phyloP scores from a whole-genome alignment of 2,888 invertebrate genomes.

The Papilio demoleus region DNA sequence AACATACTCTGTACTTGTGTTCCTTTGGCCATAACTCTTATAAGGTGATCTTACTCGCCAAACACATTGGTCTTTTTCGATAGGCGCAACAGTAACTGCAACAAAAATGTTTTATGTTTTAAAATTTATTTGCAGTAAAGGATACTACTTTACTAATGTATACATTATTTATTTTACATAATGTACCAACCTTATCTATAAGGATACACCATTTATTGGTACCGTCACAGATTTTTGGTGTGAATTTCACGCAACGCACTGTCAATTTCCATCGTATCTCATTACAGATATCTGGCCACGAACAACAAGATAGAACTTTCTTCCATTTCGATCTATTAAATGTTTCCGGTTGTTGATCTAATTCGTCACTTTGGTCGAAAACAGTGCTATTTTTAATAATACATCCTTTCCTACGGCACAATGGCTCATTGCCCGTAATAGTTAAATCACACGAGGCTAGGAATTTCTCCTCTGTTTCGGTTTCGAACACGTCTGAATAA shows the following conservation, averaged over 20 bases:
- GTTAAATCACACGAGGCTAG: constrained; percentile 69
- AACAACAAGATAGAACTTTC: constrained; percentile 58
- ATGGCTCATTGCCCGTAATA: constrained; percentile 49
- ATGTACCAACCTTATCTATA: constrained; percentile 64
- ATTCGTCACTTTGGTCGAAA: constrained; percentile 50
- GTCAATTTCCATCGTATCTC: constrained; percentile 65
- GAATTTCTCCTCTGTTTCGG: constrained; percentile 64
- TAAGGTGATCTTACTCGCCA: constrained; percentile 58
- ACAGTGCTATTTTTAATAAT: constrained; percentile 56
- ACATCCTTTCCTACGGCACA: constrained; percentile 60
- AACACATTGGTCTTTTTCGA: constrained; percentile 59
- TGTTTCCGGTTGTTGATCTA: constrained; percentile 44
- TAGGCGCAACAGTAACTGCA: constrained; percentile 62
- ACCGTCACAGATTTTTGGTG: constrained; percentile 55
- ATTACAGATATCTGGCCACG: constrained; percentile 53
- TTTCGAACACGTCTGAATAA: constrained; percentile 54
- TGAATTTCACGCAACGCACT: constrained; percentile 69
- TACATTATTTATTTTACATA: constrained; percentile 15
- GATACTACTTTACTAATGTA: not conserved
- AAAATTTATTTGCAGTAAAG: constrained; percentile 24
- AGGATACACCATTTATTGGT: constrained; percentile 58
- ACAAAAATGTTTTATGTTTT: constrained; percentile 43
- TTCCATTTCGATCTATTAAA: constrained; percentile 55
- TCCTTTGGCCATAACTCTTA: constrained; percentile 49
- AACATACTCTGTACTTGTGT: constrained; percentile 55